Percentiles rank a stretch among this genome's conserved stretches.
Evolutionary conservation across 2,113 vertebrate genomes (phyloP).

Genomic region (Pollachius pollachius): DNA sequence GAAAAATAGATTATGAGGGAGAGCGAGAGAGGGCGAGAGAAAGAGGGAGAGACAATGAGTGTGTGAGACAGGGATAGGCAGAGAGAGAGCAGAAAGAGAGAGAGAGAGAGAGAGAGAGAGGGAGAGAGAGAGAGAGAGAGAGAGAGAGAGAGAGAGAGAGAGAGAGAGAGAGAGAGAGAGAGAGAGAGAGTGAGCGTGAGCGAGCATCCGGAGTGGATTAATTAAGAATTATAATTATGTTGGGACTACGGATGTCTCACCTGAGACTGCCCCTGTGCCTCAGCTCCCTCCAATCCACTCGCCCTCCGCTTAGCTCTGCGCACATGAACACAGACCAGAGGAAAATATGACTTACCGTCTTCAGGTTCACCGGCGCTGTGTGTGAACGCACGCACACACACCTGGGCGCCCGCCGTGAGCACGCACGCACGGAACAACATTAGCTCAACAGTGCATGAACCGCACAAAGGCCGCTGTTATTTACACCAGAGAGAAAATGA

Average conservation of each 20-base stretch:
- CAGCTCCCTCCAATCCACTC: constrained; percentile 47
- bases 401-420: not conserved
- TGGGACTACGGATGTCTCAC: constrained; percentile 64
- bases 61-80: too few relatives aligned
- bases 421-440: constrained; percentile 14
- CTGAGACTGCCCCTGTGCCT: constrained; percentile 56
- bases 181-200: constrained; percentile 24
- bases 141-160: not conserved
- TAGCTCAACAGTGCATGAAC: constrained; percentile 37
- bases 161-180: constrained; percentile 10
- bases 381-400: constrained; percentile 5
- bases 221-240: constrained; percentile 76
- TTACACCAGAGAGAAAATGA: not conserved
- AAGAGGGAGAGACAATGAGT: too few relatives aligned
- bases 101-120: not conserved
- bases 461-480: constrained; percentile 3
- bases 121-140: constrained; percentile 20
- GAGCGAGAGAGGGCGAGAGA: too few relatives aligned
- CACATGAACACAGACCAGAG: constrained; percentile 53
- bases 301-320: constrained; percentile 49
- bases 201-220: constrained; percentile 65
- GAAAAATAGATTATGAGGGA: too few relatives aligned
- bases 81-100: not conserved
- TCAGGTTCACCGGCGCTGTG: constrained; percentile 38
- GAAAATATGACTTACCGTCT: constrained; percentile 55